phyloP scores from a whole-genome alignment of 1,140 invertebrate species.

The Cotesia vestalis region DNA sequence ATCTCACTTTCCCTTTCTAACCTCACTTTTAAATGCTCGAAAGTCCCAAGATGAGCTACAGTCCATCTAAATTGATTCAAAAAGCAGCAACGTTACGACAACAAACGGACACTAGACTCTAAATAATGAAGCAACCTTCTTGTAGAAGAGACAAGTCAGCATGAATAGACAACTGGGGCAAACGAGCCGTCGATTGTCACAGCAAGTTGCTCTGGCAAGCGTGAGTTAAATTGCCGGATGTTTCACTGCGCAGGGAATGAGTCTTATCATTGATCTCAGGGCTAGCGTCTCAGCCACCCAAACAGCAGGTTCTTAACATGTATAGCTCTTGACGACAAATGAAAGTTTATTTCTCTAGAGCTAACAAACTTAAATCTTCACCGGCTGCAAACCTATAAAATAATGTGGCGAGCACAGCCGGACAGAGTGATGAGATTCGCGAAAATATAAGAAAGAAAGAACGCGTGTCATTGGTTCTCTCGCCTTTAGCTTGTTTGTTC shows the following conservation, averaged over 20 bases:
- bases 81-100: too few species aligned
- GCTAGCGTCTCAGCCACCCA: not conserved
- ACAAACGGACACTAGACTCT: too few species aligned
- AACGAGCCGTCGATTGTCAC: constrained; percentile 57
- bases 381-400: constrained; percentile 1
- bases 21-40: too few species aligned
- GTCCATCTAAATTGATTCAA: too few species aligned
- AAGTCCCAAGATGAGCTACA: too few species aligned
- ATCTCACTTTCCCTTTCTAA: too few species aligned
- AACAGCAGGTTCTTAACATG: not conserved
- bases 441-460: constrained; percentile 42
- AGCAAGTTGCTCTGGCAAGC: constrained; percentile 51
- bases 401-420: constrained; percentile 1
- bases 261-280: constrained; percentile 15
- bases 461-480: constrained; percentile 42
- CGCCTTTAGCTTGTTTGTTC: constrained; percentile 40
- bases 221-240: constrained; percentile 38
- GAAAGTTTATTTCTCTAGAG: not conserved
- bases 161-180: constrained; percentile 53
- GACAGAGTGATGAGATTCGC: constrained; percentile 38
- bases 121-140: too few species aligned
- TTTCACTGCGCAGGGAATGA: not conserved
- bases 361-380: too few species aligned
- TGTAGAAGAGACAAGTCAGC: constrained; percentile 41
- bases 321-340: constrained; percentile 3